Evolutionary conservation across 2,888 invertebrate genomes (phyloP).

Genomic region (Cataglyphis livida): DNA sequence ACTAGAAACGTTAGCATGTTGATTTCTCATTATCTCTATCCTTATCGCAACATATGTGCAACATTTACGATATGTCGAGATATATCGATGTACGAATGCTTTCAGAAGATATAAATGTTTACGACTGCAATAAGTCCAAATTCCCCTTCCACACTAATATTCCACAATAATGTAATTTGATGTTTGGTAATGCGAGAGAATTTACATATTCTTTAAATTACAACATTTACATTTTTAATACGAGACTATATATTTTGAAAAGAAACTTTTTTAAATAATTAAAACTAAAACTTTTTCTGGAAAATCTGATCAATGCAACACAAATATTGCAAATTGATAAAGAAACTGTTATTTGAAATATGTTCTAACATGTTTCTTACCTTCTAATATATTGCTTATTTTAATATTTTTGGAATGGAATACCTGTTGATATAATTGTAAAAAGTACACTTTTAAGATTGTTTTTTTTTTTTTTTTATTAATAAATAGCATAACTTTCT

Average conservation of each 20-base stretch:
- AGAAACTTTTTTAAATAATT: constrained; percentile 9
- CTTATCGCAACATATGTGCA: constrained; percentile 58
- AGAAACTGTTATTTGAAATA: not conserved
- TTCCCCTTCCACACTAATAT: not conserved
- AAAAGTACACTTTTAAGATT: not conserved
- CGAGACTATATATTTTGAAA: not conserved
- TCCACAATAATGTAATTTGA: not conserved
- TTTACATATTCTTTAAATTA: not conserved
- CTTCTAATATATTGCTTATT: not conserved
- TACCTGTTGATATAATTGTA: not conserved
- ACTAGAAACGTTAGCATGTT: constrained; percentile 58
- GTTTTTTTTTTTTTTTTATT: not conserved
- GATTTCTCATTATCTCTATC: constrained; percentile 66
- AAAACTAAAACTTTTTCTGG: not conserved
- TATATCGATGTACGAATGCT: constrained; percentile 6
- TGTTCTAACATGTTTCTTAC: not conserved
- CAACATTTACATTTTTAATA: not conserved
- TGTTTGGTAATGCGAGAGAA: not conserved
- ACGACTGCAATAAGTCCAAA: constrained; percentile 4
- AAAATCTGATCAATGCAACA: not conserved
- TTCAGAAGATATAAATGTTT: constrained; percentile 23
- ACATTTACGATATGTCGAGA: constrained; percentile 20
- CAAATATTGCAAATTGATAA: not conserved
- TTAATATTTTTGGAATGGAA: not conserved
- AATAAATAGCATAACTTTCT: not conserved